These are phyloP conservation scores for Spodoptera litura DNA, from an alignment of 1,140 invertebrate species.

Conservation along the genomic window DNA sequence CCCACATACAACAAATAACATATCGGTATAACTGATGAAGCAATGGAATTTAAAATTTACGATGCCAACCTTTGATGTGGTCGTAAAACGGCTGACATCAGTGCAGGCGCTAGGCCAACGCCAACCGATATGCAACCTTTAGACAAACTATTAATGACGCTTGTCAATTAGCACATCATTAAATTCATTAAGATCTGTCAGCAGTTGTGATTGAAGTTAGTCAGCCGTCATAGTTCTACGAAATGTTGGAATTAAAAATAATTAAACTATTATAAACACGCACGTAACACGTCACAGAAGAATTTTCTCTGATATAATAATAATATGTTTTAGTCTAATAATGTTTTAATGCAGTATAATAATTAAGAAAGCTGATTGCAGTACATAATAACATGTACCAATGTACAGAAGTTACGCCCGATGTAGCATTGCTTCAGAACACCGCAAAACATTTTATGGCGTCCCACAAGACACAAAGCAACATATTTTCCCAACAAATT, in stretches of 20 bases:
- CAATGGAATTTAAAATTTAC: slow-evolving; percentile 14
- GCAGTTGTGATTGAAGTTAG: not conserved
- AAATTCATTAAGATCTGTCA: slow-evolving; percentile 34
- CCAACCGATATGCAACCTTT: slow-evolving; percentile 22
- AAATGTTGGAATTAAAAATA: no score
- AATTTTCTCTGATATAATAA: no score
- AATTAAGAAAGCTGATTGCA: no score
- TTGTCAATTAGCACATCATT: slow-evolving; percentile 36
- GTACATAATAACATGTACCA: no score
- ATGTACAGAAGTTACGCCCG: no score
- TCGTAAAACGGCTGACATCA: slow-evolving; percentile 14
- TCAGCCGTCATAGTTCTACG: no score
- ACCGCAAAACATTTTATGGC: slow-evolving; percentile 9
- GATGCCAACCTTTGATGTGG: slow-evolving; percentile 26
- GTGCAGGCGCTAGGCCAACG: slow-evolving; percentile 8
- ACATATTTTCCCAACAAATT: slow-evolving; percentile 28
- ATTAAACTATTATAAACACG: not conserved
- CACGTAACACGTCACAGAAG: not conserved
- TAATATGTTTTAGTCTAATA: no score
- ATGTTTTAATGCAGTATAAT: no score
- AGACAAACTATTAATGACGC: slow-evolving; percentile 15
- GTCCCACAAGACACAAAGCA: not conserved
- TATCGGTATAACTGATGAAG: not conserved
- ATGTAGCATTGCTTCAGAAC: not conserved
- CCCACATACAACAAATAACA: not conserved